Conservation (phyloP, 2,113 vertebrate species). For the Oriolus oriolus region DNA sequence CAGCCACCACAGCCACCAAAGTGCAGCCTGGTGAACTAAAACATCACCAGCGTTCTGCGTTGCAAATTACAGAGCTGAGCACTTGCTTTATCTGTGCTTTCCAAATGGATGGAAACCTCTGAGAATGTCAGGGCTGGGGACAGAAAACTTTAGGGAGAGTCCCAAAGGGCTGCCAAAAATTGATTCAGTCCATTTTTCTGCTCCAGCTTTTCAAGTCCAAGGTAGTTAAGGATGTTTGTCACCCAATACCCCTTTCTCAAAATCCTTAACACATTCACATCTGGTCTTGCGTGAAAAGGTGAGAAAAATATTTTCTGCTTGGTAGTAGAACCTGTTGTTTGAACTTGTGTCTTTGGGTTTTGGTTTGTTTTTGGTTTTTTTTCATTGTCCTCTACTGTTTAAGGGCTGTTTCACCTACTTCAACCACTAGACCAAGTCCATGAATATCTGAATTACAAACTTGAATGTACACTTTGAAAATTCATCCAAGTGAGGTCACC, state of each 20-base stretch:
- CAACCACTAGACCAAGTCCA: background rate
- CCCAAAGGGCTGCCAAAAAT: background rate
- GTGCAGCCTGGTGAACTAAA: background rate
- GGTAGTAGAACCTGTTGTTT: background rate
- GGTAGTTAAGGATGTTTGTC: background rate
- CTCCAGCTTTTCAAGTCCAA: background rate
- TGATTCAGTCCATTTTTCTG: background rate
- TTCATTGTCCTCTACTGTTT: background rate
- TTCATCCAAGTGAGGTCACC: rapidly evolving
- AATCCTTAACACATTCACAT: background rate
- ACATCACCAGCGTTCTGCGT: rapidly evolving
- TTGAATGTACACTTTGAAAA: background rate
- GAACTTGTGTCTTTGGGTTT: background rate
- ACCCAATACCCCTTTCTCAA: background rate
- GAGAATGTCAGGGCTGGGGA: background rate
- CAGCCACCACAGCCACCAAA: background rate
- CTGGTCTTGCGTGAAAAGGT: background rate
- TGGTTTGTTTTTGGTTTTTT: background rate
- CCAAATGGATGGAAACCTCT: background rate
- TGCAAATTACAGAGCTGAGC: background rate
- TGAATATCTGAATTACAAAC: background rate
- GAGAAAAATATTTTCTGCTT: background rate
- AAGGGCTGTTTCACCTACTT: background rate
- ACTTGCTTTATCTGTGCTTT: background rate
- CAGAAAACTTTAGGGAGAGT: background rate